phyloP scores from a whole-genome alignment of 2,888 invertebrate genomes.

The Eristalinus sepulchralis region DNA sequence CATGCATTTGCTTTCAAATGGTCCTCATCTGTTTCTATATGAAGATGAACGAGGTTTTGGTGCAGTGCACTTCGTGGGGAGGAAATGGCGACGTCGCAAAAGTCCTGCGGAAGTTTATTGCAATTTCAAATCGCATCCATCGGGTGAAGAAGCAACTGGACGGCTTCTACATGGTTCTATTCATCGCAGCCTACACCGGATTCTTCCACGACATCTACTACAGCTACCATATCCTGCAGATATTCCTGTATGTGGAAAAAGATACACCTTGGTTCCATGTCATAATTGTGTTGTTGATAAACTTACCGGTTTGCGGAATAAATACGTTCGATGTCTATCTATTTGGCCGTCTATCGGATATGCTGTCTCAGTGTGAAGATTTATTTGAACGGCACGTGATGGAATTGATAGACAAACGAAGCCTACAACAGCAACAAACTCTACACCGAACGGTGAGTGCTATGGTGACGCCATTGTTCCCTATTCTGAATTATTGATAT shows the following conservation, averaged over 20 bases:
- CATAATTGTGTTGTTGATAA: not conserved
- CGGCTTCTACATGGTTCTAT: not conserved
- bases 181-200: not conserved
- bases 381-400: not conserved
- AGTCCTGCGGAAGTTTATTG: not conserved
- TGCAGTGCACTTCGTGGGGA: not conserved
- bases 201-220: not conserved
- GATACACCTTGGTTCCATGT: not conserved
- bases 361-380: not conserved
- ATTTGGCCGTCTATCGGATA: not conserved
- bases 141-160: not conserved
- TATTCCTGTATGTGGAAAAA: not conserved
- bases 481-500: not conserved
- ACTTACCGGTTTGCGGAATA: not conserved
- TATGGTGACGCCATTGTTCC: not conserved
- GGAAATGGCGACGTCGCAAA: not conserved
- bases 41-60: not conserved
- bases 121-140: not conserved
- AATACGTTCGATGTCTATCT: not conserved
- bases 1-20: not conserved
- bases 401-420: not conserved
- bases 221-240: not conserved
- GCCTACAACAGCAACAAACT: not conserved
- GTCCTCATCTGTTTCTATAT: not conserved
- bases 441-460: not conserved